Evolutionary conservation across 2,113 vertebrate species (phyloP).

Genomic region (Seriola quinqueradiata): DNA sequence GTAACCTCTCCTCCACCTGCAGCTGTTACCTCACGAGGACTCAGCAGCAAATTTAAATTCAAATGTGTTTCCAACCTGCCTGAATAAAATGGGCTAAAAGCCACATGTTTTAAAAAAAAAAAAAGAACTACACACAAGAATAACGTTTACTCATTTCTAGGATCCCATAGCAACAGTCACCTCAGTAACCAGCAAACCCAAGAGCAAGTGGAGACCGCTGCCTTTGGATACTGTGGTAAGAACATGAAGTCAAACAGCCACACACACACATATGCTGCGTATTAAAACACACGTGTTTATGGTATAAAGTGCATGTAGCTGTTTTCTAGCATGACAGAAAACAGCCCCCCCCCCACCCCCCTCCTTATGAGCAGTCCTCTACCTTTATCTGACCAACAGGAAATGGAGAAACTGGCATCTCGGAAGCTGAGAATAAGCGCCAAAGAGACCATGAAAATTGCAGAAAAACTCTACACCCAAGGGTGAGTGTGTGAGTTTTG

Average conservation of each 20-base stretch:
- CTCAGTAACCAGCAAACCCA: constrained; percentile 93
- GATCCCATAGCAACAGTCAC: constrained; percentile 92
- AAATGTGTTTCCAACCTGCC: constrained; percentile 33
- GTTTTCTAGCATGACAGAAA: not conserved
- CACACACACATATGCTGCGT: not conserved
- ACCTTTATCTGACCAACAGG: constrained; percentile 80
- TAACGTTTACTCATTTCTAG: constrained; percentile 80
- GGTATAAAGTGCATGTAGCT: not conserved
- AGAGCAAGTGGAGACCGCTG: constrained; percentile 97
- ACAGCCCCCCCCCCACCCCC: not conserved
- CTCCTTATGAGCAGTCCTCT: not conserved
- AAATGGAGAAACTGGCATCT: constrained; percentile 96
- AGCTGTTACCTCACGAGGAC: constrained; percentile 14
- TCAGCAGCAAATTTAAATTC: constrained; percentile 2
- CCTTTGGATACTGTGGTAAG: constrained; percentile 97
- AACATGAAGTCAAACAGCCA: constrained; percentile 37
- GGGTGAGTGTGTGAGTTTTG: constrained; percentile 81
- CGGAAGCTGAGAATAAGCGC: constrained; percentile 95
- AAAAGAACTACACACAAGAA: constrained; percentile 22
- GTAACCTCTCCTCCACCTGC: constrained; percentile 7
- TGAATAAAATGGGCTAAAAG: constrained; percentile 47
- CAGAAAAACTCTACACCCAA: constrained; percentile 97
- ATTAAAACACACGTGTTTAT: not conserved
- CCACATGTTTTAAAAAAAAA: constrained; percentile 6
- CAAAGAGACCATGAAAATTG: constrained; percentile 97